phyloP scores from a whole-genome alignment of 2,797 vertebrate species.

The Lagocephalus sceleratus region DNA sequence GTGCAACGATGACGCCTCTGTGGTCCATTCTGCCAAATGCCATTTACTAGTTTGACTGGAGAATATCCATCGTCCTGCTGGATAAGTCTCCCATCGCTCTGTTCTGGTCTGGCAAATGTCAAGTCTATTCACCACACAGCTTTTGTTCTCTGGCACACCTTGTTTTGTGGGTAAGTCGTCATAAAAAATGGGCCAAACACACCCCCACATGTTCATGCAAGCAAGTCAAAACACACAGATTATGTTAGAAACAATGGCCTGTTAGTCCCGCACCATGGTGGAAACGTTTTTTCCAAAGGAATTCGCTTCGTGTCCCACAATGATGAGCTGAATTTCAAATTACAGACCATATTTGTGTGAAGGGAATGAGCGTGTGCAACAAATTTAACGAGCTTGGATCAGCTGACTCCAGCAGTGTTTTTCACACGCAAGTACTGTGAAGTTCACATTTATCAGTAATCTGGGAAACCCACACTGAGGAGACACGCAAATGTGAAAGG shows the following conservation, averaged over 20 bases:
- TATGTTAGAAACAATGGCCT: background rate
- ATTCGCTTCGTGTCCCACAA: background rate
- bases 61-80: constrained; percentile 30
- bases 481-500: too few species aligned
- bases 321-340: background rate
- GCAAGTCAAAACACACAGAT: constrained; percentile 16
- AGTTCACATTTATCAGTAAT: too few species aligned
- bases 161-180: constrained; percentile 27
- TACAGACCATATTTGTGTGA: background rate
- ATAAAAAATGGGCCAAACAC: constrained; percentile 16
- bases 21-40: constrained; percentile 45
- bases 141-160: constrained; percentile 39
- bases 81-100: background rate
- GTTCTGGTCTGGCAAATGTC: constrained; percentile 27
- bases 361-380: background rate
- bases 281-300: background rate
- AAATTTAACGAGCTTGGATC: too few species aligned
- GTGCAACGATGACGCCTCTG: constrained; percentile 44
- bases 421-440: too few species aligned
- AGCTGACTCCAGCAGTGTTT: too few species aligned
- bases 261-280: constrained; percentile 1
- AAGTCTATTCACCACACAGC: constrained; percentile 8
- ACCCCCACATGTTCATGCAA: constrained; percentile 19
- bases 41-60: constrained; percentile 36
- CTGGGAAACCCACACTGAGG: too few species aligned